Percentiles rank a stretch among this genome's conserved stretches.
phyloP scores from a whole-genome alignment of 2,888 invertebrate species.

The Cinara cedri region DNA sequence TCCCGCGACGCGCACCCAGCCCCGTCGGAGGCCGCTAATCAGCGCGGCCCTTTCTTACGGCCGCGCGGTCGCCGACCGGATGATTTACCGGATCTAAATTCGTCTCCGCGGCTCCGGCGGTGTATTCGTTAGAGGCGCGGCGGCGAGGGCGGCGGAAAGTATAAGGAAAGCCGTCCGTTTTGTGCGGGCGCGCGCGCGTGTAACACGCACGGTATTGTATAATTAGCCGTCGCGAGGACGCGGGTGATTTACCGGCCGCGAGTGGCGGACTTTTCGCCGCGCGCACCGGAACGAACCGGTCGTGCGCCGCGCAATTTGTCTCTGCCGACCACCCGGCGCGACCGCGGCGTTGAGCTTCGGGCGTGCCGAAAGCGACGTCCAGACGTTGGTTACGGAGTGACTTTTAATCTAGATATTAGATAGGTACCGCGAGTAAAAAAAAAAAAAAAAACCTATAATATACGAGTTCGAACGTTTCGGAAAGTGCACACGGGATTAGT shows the following conservation, averaged over 20 bases:
- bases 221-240: slow-evolving; percentile 41
- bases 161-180: slow-evolving; percentile 3
- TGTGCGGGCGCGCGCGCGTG: slow-evolving; percentile 22
- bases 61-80: slow-evolving; percentile 1
- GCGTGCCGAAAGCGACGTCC: too few relatives aligned
- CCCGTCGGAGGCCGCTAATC: slow-evolving; percentile 24
- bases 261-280: neutral
- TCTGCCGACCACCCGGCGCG: neutral
- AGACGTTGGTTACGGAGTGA: too few relatives aligned
- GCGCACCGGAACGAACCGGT: slow-evolving; percentile 1
- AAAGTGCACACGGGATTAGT: too few relatives aligned
- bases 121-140: neutral
- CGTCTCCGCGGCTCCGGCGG: neutral
- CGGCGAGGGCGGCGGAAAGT: neutral
- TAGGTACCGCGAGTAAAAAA: too few relatives aligned
- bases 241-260: slow-evolving; percentile 35
- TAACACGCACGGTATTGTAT: neutral
- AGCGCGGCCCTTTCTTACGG: slow-evolving; percentile 8
- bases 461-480: too few relatives aligned
- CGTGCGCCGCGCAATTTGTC: slow-evolving; percentile 9
- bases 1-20: slow-evolving; percentile 24
- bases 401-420: too few relatives aligned
- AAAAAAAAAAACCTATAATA: too few relatives aligned
- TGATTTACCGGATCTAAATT: slow-evolving; percentile 52
- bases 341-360: neutral